Evolutionary conservation across 2,113 vertebrate genomes (phyloP), one percentile per base, ranked within the genome.

Genomic region (Limnothrissa miodon): DNA sequence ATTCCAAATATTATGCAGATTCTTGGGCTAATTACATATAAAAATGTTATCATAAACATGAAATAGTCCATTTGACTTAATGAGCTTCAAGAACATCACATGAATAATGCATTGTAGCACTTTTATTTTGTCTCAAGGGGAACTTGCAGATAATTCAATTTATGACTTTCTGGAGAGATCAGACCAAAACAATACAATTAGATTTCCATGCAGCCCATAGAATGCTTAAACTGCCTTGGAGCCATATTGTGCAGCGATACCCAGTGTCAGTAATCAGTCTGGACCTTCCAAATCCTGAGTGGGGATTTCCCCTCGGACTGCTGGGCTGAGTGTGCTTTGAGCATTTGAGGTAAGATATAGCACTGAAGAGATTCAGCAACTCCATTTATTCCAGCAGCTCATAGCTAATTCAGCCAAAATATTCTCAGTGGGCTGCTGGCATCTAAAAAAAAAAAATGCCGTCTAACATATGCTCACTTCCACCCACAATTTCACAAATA

Each of bases 171-270:
- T 82, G 74, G 85, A 85, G 74, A 84, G 83, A 87, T 85, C 56
- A 85, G 70, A 83, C 56, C 83, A 83, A 88, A 88, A 89, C 88
- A 90, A 90, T 90, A 83, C 87, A 86, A 87, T 90, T 89, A 89
- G 70, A 86, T 88, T 87, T 86, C 85, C 82, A 86, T 89, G 82
- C 86, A 82, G 56, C 83, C 83, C 80, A 83, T 66, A 78, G 83
- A 89, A 90, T 86, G 81, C 78, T 84, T 86, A 87, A 87, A 82
- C 79, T 83, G 80, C 85, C 85, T 80, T 78, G 51, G 80, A 51
- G 62, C 51, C 80, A 66, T 82, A 85, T 83, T 89, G 79, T 80
- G 78, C 45, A 39, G 78, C n/a, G 39, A 36, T 78, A 56, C 48
- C 29, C 29, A 11, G 85, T 66, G 8, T 23, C 19, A 23, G 11